Conservation (phyloP, 2,113 vertebrate species). For the Dendrocopos noguchii region DNA sequence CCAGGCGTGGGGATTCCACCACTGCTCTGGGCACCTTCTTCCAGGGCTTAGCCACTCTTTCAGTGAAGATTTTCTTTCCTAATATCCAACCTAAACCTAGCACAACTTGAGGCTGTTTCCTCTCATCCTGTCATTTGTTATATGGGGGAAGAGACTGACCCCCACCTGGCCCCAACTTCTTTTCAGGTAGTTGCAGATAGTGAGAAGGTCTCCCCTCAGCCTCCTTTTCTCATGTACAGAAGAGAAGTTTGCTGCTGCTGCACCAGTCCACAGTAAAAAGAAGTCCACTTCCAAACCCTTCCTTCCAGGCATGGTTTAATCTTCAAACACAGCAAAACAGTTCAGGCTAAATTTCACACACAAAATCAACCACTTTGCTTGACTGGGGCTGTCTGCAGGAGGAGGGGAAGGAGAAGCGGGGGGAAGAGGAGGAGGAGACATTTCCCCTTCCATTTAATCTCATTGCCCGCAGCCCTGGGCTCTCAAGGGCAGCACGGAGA, state of each 20-base stretch:
- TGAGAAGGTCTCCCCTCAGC: too few species aligned
- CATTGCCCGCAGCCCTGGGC: rapidly evolving
- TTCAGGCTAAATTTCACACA: background rate
- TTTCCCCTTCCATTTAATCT: background rate
- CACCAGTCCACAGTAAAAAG: rapidly evolving
- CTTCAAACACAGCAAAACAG: background rate
- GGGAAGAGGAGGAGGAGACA: background rate
- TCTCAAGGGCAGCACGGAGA: background rate
- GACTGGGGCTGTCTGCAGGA: background rate
- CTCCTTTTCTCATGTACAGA: too few species aligned
- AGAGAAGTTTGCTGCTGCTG: background rate
- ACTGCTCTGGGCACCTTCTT: too few species aligned
- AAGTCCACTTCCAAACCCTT: background rate
- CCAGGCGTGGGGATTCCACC: too few species aligned
- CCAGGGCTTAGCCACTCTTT: too few species aligned
- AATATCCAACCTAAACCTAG: too few species aligned
- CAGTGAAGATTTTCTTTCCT: too few species aligned
- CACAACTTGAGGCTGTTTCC: too few species aligned
- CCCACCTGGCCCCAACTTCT: too few species aligned
- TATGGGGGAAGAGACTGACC: too few species aligned
- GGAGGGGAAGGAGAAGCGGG: background rate
- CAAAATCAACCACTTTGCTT: background rate
- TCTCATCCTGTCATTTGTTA: too few species aligned
- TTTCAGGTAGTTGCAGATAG: too few species aligned
- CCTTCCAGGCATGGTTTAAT: background rate